phyloP scores from a whole-genome alignment of 2,888 invertebrate species.

The Microchrysa polita region DNA sequence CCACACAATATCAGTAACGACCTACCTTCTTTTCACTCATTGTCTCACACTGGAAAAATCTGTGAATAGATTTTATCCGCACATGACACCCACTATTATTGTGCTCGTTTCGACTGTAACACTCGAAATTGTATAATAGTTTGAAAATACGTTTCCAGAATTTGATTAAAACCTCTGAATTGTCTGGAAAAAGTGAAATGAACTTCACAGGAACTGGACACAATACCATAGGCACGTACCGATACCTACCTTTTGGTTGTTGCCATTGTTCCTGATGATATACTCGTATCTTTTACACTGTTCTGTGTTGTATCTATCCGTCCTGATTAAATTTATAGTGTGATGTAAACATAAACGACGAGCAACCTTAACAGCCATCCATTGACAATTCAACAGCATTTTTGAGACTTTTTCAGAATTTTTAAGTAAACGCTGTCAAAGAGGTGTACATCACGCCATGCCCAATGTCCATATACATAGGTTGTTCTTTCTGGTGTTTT shows the following conservation, averaged over 20 bases:
- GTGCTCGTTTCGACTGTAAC: slow-evolving; percentile 14
- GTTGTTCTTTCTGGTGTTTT: background rate
- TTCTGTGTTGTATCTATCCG: background rate
- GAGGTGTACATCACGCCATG: background rate
- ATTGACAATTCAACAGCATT: background rate
- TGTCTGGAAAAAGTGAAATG: slow-evolving; percentile 30
- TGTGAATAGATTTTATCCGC: slow-evolving; percentile 9
- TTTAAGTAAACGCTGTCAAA: slow-evolving; percentile 4
- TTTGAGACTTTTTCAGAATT: slow-evolving; percentile 13
- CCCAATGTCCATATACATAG: background rate
- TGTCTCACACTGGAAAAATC: slow-evolving; percentile 24
- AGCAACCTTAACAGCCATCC: background rate
- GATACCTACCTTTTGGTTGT: background rate
- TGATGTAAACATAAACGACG: background rate
- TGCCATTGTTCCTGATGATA: background rate
- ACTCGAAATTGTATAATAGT: slow-evolving; percentile 21
- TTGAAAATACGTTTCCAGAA: slow-evolving; percentile 2
- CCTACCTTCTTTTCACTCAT: slow-evolving; percentile 18
- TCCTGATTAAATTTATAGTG: background rate
- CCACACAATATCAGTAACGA: slow-evolving; percentile 9
- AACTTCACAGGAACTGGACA: slow-evolving; percentile 21
- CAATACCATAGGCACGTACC: background rate
- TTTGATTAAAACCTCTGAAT: slow-evolving; percentile 10
- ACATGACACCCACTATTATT: background rate
- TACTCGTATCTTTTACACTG: no score